Base-by-base conservation (phyloP, 2,113 vertebrate species). In the Fukomys damarensis region DNA sequence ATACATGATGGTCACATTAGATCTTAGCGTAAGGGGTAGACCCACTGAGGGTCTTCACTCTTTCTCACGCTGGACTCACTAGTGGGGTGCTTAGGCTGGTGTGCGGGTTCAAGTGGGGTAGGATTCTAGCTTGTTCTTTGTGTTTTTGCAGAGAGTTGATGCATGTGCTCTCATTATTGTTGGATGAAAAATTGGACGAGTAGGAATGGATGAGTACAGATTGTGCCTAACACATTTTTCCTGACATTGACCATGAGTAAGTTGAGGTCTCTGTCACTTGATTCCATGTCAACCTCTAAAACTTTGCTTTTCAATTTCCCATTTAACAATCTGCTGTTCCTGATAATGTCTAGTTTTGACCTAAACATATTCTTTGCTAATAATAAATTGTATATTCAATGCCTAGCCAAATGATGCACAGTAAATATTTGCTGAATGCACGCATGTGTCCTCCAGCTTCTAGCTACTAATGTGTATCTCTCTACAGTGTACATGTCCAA, bases 351-450 rank as follows among this genome's bases (percentile, higher is more conserved):
- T 94, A 66, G 3, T 94, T 97, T 72, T 91, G n/a, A 5, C 8
- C 43, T 86, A 86, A 26, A 43, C n/a, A 86, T 5, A 26, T 61
- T 0, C 12, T 81, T 82, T 76, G 41, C 17, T 92, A 41, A 77
- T 77, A 77, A 49, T 46, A 80, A 68, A 76, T 43, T 85, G 35
- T 43, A 91, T 88, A 61, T 61, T 88, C 16, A 74, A 3, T 79
- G 66, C 8, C 54, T 76, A 72, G 58, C 56, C 43, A 81, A 49
- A 17, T 66, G 63, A 70, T 61, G 19, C 2, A 38, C 11, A 80
- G 19, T 90, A 93, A 94, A 91, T 87, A 43, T 86, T 72, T 56
- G 72, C 22, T 58, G 22, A 96, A 49, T 68, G 43, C 28, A 58
- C 2, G 2, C 6, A n/a, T 22, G 58, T 56, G 19, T 41, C 7